Evolutionary conservation across 1,140 invertebrate genomes (phyloP), one percentile per base, ranked within the genome.

Genomic region (Drosophila rufa): DNA sequence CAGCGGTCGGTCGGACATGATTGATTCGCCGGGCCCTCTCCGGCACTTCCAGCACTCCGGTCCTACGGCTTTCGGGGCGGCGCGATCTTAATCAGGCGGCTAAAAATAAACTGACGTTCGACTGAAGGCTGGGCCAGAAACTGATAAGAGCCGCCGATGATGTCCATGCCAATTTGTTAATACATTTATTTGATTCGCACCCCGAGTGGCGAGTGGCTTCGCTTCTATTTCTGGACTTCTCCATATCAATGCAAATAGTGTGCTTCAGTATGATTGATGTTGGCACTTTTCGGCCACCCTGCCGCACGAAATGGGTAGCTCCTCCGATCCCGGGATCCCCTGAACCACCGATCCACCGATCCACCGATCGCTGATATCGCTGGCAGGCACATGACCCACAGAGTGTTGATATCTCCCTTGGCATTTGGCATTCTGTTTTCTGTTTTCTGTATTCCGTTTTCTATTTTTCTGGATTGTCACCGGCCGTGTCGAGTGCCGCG

Each of bases 91-190:
- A 87, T 83, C 76, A 82, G 67, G 57, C 53, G 33, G 79, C 50
- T 89, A 87, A 78, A 87, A 89, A 87, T 89, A 87, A 78, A 89
- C 46, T 71, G 73, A 80, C 73, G 48, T 40, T 69, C 53, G 68
- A 47, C 48, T 36, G 40, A 50, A 73, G 67, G 70, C n/a, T 38
- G 67, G 45, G 36, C 67, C 43, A 15, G 11, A 73, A 51, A 19
- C 30, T 65, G 80, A 89, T 87, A 78, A 87, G 65, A 46, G 17
- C 11, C 65, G 42, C 45, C 50, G 64, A 43, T 43, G 53, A 89
- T 80, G 85, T 78, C 65, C 58, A 59, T 70, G 77, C 68, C 84
- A 87, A 87, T 89, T 87, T 80, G 73, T 71, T 74, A 79, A 69
- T 78, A 71, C 62, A 78, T 71, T 71, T 68, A 82, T 83, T 83